Evolutionary conservation across 2,888 invertebrate genomes (phyloP).

Genomic region (Agrochola litura): DNA sequence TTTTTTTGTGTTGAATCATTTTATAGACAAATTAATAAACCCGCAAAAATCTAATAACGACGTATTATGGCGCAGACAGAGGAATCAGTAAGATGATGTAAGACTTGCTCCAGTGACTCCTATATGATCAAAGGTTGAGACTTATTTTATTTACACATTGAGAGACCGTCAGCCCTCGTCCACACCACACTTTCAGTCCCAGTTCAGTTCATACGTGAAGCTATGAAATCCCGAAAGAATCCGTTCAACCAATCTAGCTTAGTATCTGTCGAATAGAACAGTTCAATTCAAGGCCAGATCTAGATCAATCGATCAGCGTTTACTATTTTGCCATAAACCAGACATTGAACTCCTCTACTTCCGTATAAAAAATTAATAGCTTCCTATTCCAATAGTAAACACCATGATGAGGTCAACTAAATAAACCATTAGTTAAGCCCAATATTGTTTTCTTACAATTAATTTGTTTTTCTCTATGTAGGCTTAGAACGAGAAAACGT

Average conservation of each 20-base stretch:
- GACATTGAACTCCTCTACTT: slow-evolving; percentile 37
- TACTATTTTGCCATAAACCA: slow-evolving; percentile 36
- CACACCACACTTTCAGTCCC: too few species aligned
- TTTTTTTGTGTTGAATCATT: too few species aligned
- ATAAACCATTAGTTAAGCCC: slow-evolving; percentile 44
- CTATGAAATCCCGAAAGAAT: background rate
- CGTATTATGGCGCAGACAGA: background rate
- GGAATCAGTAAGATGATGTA: background rate
- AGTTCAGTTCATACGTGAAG: background rate
- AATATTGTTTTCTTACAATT: slow-evolving; percentile 36
- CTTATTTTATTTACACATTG: background rate
- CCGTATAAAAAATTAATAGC: slow-evolving; percentile 40
- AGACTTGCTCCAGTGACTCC: background rate
- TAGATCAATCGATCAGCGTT: slow-evolving; percentile 18
- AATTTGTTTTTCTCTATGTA: slow-evolving; percentile 25
- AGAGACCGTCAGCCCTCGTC: background rate
- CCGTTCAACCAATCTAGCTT: background rate
- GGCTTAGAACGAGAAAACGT: slow-evolving; percentile 4
- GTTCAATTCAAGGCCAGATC: background rate
- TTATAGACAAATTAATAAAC: background rate
- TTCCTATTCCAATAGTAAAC: slow-evolving; percentile 49
- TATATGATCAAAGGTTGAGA: background rate
- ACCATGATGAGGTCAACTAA: slow-evolving; percentile 36
- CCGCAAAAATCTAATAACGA: background rate
- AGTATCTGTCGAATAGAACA: background rate